Conservation (phyloP, 2,888 invertebrate species). For the Octonoba sinensis region DNA sequence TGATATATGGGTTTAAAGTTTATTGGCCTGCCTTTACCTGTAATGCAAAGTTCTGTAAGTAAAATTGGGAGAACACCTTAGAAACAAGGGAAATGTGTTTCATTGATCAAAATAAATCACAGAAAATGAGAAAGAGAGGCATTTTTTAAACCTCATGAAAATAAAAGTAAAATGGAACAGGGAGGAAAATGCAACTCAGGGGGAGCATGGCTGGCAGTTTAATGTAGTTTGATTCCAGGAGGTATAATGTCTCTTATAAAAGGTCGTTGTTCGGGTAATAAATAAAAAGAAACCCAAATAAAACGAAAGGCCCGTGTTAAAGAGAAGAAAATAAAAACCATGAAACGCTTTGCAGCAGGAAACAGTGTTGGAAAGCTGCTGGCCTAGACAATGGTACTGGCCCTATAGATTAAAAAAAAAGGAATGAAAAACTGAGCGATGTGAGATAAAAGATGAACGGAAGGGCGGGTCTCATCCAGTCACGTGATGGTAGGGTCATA, state of each 20-base stretch:
- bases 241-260: slow-evolving; percentile 15
- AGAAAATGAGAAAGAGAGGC: too few relatives aligned
- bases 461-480: slow-evolving; percentile 48
- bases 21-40: too few relatives aligned
- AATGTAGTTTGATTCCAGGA: slow-evolving; percentile 21
- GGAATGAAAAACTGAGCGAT: slow-evolving; percentile 13
- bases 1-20: too few relatives aligned
- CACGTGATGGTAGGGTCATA: slow-evolving; percentile 44
- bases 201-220: too few relatives aligned
- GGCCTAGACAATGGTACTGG: slow-evolving; percentile 40
- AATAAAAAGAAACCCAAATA: slow-evolving; percentile 26
- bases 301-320: slow-evolving; percentile 20
- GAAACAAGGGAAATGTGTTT: too few relatives aligned
- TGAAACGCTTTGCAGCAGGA: slow-evolving; percentile 24
- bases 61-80: too few relatives aligned
- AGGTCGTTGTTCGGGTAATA: slow-evolving; percentile 37
- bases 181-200: too few relatives aligned
- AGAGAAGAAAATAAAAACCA: slow-evolving; percentile 6
- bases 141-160: too few relatives aligned
- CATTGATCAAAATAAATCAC: too few relatives aligned
- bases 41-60: too few relatives aligned
- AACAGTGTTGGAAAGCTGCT: slow-evolving; percentile 28
- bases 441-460: slow-evolving; percentile 58
- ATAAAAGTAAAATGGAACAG: too few relatives aligned
- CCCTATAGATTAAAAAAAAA: slow-evolving; percentile 24